Evolutionary conservation across 2,888 invertebrate species (phyloP).

Genomic region (Mesorhabditis sp.): DNA sequence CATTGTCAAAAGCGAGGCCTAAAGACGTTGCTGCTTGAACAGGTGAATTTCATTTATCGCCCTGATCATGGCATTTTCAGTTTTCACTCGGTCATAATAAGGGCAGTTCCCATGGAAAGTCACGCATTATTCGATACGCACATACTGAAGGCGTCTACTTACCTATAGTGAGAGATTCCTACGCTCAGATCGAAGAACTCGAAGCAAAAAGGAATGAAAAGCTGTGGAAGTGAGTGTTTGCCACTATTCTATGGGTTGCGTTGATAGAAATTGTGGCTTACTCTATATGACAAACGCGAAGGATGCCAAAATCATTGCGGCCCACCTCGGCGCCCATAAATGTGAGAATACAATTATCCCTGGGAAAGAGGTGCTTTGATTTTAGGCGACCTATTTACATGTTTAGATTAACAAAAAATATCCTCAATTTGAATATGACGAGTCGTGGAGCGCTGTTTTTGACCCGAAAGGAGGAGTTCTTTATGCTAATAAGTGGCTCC

Average conservation of each 20-base stretch:
- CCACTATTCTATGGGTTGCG: not conserved
- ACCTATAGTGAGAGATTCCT: constrained; percentile 31
- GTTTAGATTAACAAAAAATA: constrained; percentile 22
- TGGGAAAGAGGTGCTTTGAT: constrained; percentile 20
- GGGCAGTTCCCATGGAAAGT: constrained; percentile 54
- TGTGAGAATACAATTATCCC: constrained; percentile 28
- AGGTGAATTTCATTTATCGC: too few species aligned
- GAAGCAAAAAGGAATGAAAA: constrained; percentile 28
- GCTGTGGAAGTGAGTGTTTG: constrained; percentile 29
- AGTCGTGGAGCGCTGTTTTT: constrained; percentile 29
- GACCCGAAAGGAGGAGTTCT: constrained; percentile 42
- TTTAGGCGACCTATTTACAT: not conserved
- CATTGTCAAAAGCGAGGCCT: too few species aligned
- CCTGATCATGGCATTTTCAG: constrained; percentile 19
- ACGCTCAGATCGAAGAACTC: constrained; percentile 32
- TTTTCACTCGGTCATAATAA: constrained; percentile 38
- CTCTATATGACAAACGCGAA: constrained; percentile 7
- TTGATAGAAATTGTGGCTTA: not conserved
- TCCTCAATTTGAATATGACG: constrained; percentile 30
- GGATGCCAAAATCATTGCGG: constrained; percentile 17
- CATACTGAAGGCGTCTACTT: constrained; percentile 43
- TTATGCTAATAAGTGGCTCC: constrained; percentile 38
- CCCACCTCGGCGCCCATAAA: constrained; percentile 21
- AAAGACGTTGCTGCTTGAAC: too few species aligned
- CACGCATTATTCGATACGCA: constrained; percentile 52